These are phyloP conservation scores for Melinaea marsaeus DNA, from an alignment of 2,888 invertebrate genomes.

Conservation along the genomic window DNA sequence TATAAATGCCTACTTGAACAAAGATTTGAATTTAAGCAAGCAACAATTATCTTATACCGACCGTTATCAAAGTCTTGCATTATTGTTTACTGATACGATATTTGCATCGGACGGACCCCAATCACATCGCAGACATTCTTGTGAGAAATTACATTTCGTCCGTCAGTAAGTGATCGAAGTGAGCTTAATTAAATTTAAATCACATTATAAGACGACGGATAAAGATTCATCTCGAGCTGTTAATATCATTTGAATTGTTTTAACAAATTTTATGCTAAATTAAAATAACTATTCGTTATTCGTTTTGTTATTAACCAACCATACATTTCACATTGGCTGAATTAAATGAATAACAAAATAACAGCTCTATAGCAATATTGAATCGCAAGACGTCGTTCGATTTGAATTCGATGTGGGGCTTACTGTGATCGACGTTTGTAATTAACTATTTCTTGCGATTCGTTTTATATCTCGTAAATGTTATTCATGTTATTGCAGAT, in stretches of 20 bases:
- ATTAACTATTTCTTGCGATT: constrained; percentile 17
- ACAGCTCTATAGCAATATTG: constrained; percentile 22
- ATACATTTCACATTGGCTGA: neutral
- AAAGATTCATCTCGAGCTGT: neutral
- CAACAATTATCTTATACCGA: neutral
- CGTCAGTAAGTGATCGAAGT: constrained; percentile 59
- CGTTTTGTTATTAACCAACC: too few relatives aligned
- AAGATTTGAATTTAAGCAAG: too few relatives aligned
- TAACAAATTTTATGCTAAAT: too few relatives aligned
- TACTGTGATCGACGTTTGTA: constrained; percentile 21
- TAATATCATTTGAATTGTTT: neutral
- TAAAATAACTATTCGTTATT: too few relatives aligned
- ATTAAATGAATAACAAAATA: neutral
- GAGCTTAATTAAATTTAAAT: constrained; percentile 70
- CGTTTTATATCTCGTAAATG: constrained; percentile 4
- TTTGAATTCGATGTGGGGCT: constrained; percentile 38
- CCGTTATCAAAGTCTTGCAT: constrained; percentile 11
- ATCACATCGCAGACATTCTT: constrained; percentile 47
- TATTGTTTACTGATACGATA: constrained; percentile 6
- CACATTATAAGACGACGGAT: constrained; percentile 56
- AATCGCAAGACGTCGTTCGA: constrained; percentile 43
- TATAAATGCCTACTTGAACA: too few relatives aligned
- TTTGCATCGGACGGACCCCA: constrained; percentile 36
- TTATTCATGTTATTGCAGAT: constrained; percentile 8
- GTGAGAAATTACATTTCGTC: constrained; percentile 41